Percentiles rank a stretch among this genome's conserved stretches.
Conservation (phyloP, 2,797 vertebrate genomes). For the Labeo calbasu region DNA sequence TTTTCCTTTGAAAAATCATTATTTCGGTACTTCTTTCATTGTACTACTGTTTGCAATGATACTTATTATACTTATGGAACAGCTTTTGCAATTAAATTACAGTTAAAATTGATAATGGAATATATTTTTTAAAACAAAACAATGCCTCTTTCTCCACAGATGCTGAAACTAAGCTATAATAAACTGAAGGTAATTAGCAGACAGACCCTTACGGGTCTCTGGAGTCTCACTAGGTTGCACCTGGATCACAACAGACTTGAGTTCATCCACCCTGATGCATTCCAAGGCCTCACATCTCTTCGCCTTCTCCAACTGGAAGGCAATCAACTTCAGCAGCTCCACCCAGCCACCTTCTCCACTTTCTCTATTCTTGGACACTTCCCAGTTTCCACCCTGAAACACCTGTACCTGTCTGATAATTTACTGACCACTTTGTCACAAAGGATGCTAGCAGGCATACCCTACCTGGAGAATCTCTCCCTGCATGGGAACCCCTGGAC, state of each 20-base stretch:
- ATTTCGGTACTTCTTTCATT: neutral
- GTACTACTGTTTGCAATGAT: neutral
- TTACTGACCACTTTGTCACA: slow-evolving; percentile 76
- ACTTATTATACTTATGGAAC: neutral
- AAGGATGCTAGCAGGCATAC: slow-evolving; percentile 76
- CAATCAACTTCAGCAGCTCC: slow-evolving; percentile 87
- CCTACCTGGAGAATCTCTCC: slow-evolving; percentile 86
- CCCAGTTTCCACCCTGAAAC: slow-evolving; percentile 85
- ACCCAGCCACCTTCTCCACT: slow-evolving; percentile 86
- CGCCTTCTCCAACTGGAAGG: slow-evolving; percentile 91
- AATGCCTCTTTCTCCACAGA: slow-evolving; percentile 71
- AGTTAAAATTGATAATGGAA: neutral
- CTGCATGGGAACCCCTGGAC: slow-evolving; percentile 92
- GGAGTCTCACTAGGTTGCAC: slow-evolving; percentile 83
- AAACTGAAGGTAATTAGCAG: slow-evolving; percentile 82
- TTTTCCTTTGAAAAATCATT: neutral
- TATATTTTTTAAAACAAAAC: neutral
- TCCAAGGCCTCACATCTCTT: slow-evolving; percentile 85
- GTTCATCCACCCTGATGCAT: slow-evolving; percentile 88
- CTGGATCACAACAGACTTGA: slow-evolving; percentile 92
- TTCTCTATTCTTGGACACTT: slow-evolving; percentile 83
- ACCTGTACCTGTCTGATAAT: slow-evolving; percentile 92
- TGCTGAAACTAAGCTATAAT: slow-evolving; percentile 96
- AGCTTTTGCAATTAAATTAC: neutral
- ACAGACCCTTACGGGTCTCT: slow-evolving; percentile 84